Evolutionary conservation across 2,113 vertebrate species (phyloP).

Genomic region (Siniperca knerii): DNA sequence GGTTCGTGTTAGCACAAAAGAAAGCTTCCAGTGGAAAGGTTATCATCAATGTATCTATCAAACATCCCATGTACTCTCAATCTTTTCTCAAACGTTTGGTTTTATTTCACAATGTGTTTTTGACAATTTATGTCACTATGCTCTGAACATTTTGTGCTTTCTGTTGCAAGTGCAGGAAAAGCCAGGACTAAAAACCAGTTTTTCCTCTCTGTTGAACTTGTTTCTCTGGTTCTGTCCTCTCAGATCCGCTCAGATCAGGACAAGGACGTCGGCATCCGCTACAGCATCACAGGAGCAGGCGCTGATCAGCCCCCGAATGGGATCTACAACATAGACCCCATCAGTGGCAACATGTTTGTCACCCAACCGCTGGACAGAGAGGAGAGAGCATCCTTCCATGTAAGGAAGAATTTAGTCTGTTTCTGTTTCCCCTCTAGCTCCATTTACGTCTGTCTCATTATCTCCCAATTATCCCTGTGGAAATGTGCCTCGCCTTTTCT

Average conservation of each 20-base stretch:
- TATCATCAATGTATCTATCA: conserved; percentile 29
- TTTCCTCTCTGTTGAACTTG: conserved; percentile 26
- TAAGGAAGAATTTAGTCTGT: conserved; percentile 79
- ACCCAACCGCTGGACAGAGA: conserved; percentile 96
- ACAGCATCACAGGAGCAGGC: conserved; percentile 96
- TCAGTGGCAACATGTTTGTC: conserved; percentile 97
- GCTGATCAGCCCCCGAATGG: conserved; percentile 97
- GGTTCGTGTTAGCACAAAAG: conserved; percentile 44
- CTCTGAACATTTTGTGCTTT: conserved; percentile 25
- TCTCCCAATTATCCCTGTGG: conserved; percentile 45
- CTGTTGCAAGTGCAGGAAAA: conserved; percentile 2
- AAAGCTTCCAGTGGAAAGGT: conserved; percentile 28
- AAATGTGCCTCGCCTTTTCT: conserved; percentile 28
- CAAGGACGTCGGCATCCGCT: conserved; percentile 94
- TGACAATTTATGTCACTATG: conserved; percentile 27
- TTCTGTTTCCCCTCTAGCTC: conserved; percentile 21
- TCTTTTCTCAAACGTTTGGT: conserved; percentile 15
- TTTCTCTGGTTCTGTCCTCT: conserved; percentile 59
- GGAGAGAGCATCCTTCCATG: conserved; percentile 95
- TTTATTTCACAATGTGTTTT: conserved; percentile 29
- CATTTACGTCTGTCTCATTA: conserved; percentile 52
- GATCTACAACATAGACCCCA: conserved; percentile 97
- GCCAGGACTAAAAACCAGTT: neutral
- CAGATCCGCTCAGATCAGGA: conserved; percentile 99
- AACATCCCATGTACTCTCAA: conserved; percentile 5